phyloP scores from a whole-genome alignment of 2,888 invertebrate species.

The Alitta virens region DNA sequence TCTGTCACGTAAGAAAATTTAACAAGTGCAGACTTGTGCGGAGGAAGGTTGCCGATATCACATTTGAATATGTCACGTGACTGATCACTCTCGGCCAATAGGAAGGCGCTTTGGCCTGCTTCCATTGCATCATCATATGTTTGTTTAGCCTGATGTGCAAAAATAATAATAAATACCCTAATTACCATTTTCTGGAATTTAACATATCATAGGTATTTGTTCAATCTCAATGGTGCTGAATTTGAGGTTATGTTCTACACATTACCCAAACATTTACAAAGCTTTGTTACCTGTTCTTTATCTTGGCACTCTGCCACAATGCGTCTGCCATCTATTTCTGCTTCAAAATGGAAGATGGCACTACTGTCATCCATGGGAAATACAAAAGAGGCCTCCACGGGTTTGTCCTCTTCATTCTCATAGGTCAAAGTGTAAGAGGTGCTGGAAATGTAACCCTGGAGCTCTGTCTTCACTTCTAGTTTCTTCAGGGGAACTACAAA shows the following conservation, averaged over 20 bases:
- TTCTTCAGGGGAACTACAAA: slow-evolving; percentile 31
- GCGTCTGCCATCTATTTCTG: slow-evolving; percentile 33
- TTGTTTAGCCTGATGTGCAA: slow-evolving; percentile 29
- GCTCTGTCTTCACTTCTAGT: slow-evolving; percentile 19
- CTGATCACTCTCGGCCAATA: slow-evolving; percentile 32
- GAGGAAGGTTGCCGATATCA: slow-evolving; percentile 37
- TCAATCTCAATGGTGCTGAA: no score
- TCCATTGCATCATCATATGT: slow-evolving; percentile 35
- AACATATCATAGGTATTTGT: neutral
- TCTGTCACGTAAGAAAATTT: slow-evolving; percentile 35
- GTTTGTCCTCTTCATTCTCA: slow-evolving; percentile 30
- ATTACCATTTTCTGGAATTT: no score
- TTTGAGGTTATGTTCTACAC: no score
- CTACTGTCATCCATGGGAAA: slow-evolving; percentile 41
- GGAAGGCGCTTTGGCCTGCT: slow-evolving; percentile 33
- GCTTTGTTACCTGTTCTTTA: slow-evolving; percentile 38
- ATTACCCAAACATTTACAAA: no score
- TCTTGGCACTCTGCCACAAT: slow-evolving; percentile 41
- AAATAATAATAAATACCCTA: neutral
- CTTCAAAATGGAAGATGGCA: slow-evolving; percentile 41
- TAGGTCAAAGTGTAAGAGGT: slow-evolving; percentile 31
- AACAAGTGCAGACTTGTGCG: slow-evolving; percentile 29
- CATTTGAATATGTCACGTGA: slow-evolving; percentile 35
- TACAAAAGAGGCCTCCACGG: slow-evolving; percentile 35
- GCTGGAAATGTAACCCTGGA: slow-evolving; percentile 28